Percentiles rank a stretch among this genome's conserved stretches.
Evolutionary conservation across 1,140 invertebrate genomes (phyloP).

Genomic region (Drosophila subpulchrella): DNA sequence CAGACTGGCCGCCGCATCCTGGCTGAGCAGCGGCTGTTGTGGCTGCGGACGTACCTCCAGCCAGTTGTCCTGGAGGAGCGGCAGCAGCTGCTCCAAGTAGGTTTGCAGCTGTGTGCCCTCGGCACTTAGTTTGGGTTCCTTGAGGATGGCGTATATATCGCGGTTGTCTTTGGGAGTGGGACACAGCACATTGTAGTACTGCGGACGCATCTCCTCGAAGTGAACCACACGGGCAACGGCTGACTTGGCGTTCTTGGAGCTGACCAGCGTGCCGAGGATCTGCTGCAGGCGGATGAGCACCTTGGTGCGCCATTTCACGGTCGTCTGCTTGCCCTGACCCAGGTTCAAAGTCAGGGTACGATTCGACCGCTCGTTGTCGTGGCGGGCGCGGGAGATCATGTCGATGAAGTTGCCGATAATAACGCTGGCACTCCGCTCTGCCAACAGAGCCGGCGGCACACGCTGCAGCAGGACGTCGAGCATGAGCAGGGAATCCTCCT

Average conservation of each 20-base stretch:
- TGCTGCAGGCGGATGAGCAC: slow-evolving; percentile 88
- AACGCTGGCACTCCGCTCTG: slow-evolving; percentile 87
- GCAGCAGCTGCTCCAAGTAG: slow-evolving; percentile 88
- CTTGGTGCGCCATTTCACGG: slow-evolving; percentile 90
- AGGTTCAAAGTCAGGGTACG: slow-evolving; percentile 88
- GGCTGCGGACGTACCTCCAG: slow-evolving; percentile 87
- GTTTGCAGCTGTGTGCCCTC: slow-evolving; percentile 68
- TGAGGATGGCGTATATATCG: slow-evolving; percentile 33
- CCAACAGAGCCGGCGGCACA: slow-evolving; percentile 86
- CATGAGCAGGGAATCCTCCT: slow-evolving; percentile 92
- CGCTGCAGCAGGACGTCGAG: slow-evolving; percentile 89
- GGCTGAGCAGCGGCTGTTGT: slow-evolving; percentile 83
- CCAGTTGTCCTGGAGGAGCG: slow-evolving; percentile 91
- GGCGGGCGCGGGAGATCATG: slow-evolving; percentile 90
- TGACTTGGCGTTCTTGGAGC: slow-evolving; percentile 32
- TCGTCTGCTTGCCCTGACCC: slow-evolving; percentile 87
- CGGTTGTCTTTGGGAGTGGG: slow-evolving; percentile 17
- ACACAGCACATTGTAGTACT: slow-evolving; percentile 53
- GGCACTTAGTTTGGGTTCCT: slow-evolving; percentile 27
- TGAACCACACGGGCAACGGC: slow-evolving; percentile 18
- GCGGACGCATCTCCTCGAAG: slow-evolving; percentile 41
- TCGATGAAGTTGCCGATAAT: slow-evolving; percentile 91
- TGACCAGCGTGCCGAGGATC: slow-evolving; percentile 86
- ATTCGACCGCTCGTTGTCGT: slow-evolving; percentile 87
- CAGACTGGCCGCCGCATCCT: slow-evolving; percentile 86